These are phyloP conservation scores for Porites lutea DNA, from an alignment of 64 coral and sea anemone genomes.

Conservation along the genomic window DNA sequence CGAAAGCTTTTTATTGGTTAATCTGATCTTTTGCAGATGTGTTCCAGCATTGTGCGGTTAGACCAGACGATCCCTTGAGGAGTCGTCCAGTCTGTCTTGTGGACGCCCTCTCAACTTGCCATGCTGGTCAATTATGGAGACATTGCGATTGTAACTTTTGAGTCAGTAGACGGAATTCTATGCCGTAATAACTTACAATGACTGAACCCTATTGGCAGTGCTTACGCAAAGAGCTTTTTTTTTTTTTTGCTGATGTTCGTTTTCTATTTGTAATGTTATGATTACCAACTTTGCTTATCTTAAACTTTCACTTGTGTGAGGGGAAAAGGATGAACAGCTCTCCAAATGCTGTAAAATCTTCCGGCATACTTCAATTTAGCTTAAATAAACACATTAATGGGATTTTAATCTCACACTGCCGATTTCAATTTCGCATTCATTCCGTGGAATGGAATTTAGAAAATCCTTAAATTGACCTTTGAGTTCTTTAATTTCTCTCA, in stretches of 20 bases:
- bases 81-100: background rate
- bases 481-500: no score
- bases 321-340: background rate
- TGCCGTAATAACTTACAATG: no score
- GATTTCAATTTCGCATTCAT: background rate
- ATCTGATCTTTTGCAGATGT: background rate
- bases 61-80: background rate
- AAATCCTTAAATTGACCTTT: background rate
- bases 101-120: background rate
- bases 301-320: no score
- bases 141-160: no score
- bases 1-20: background rate
- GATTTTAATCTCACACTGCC: conserved; percentile 10
- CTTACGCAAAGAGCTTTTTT: no score
- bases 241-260: no score
- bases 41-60: conserved; percentile 24
- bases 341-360: background rate
- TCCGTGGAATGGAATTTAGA: background rate
- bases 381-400: conserved; percentile 30
- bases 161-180: no score
- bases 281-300: no score
- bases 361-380: conserved; percentile 10
- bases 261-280: no score
- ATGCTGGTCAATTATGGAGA: no score
- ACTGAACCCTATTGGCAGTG: no score